Base-by-base conservation (phyloP, 2,888 invertebrate genomes). In the Hypsopygia costalis region DNA sequence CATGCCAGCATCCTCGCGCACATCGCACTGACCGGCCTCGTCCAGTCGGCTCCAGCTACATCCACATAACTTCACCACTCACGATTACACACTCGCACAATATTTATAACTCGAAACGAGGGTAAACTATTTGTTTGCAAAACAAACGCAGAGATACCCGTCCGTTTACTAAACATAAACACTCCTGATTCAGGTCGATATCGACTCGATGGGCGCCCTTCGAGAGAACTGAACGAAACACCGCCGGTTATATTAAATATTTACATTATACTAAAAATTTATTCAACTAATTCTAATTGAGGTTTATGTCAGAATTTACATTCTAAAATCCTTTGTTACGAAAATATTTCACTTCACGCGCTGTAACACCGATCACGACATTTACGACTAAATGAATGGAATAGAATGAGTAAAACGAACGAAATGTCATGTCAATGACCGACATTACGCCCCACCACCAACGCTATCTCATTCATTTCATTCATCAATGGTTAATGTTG, bases 131-230 rank as follows among this genome's bases (percentile, higher is more conserved):
- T 62, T 75, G 79, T 82, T 83, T 79, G 77, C 81, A 74, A 82
- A 82, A 85, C 81, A 81, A 82, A 83, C 76, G 69, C 65, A 49
- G 58, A 76, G 73, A 69, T 80, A 78, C 75, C 77, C 71, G 31
- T 30, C 4, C 28, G 54, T 60, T 59, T 61, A 55, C 54, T 65
- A 73, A 82, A 85, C 78, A 79, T 79, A 83, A 81, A 85, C 82
- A 79, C 68, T 60, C 51, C 52, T 49, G 53, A 63, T 55, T 52
- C 49, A 56, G 64, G 62, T 73, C 72, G 69, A 69, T 73, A 60
- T 48, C 47, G 48, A 61, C 52, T 46, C 21, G 10, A 10, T 34
- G 28, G 21, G 22, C 32, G 4, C 41, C 10, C 16, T 39, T 36
- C 25, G 35, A 40, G 40, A 28, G 40, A 49, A 39, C 43, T 47